A percentile compares a stretch with the other conserved stretches of the same genome.
Evolutionary conservation across 2,797 vertebrate genomes (phyloP).

Genomic region (Clarias platycephalus): DNA sequence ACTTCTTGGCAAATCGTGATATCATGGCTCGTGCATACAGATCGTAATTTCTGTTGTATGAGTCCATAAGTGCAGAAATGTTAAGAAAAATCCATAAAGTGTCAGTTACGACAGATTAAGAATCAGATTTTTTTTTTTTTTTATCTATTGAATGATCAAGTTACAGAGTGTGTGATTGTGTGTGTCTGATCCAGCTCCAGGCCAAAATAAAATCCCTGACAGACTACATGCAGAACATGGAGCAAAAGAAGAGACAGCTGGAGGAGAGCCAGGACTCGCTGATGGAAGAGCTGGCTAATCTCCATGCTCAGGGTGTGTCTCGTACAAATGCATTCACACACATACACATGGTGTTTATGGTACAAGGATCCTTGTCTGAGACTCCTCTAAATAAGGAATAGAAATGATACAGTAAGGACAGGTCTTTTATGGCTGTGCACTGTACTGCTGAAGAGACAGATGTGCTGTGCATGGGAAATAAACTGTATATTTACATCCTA

Average conservation of each 20-base stretch:
- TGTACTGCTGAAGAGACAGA: neutral
- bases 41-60: neutral
- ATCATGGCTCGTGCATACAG: too few relatives aligned
- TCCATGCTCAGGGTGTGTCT: slow-evolving; percentile 84
- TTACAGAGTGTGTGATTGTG: neutral
- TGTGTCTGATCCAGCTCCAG: slow-evolving; percentile 77
- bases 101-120: neutral
- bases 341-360: neutral
- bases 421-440: neutral
- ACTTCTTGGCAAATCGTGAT: too few relatives aligned
- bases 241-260: slow-evolving; percentile 88
- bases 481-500: neutral
- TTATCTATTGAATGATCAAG: too few relatives aligned
- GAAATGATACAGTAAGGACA: neutral
- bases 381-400: neutral
- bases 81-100: neutral
- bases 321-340: neutral
- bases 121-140: neutral
- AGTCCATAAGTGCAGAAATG: too few relatives aligned
- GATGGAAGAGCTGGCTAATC: slow-evolving; percentile 87
- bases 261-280: slow-evolving; percentile 90
- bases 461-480: neutral
- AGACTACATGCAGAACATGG: slow-evolving; percentile 89
- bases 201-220: slow-evolving; percentile 88
- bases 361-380: neutral